Base-by-base conservation (phyloP, 2,797 vertebrate genomes). In the Yasuhikotakia modesta region DNA sequence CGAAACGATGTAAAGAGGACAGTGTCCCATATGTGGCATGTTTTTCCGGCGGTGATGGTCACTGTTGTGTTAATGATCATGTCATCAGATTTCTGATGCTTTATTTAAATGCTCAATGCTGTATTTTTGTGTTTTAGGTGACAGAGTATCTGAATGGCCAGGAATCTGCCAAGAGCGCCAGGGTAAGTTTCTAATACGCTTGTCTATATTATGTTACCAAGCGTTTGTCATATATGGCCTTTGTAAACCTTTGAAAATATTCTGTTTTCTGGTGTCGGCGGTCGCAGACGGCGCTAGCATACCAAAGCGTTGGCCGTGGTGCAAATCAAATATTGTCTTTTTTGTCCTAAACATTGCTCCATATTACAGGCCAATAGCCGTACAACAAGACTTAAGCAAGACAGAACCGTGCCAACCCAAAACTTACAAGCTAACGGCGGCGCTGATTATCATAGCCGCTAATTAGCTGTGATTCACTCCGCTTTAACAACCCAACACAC, bases 121-220 rank as follows among this genome's bases (percentile, higher is more conserved):
- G n/a, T 13, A 30, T 17, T 4, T n/a, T n/a, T 21, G 21, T 82
- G 67, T 57, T 76, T 2, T 87, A 98, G 96, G 92, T 98, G 87
- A 95, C 94, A 0, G 96, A 98, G 82, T 98, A 97, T 87, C 92
- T 97, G 90, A 96, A 94, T 4, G 95, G 93, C 76, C 96, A 98
- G 91, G 96, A 98, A 89, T 93, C 95, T 17, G 96, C 96, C 85
- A 98, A 98, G 90, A 95, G 93, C 22, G 94, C 95, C 89, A 91
- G 96, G 91, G 96, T 97, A 86, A 96, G 95, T 13, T 45, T 58
- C 13, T 12, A 14, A 6, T 10, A 45, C 39, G 30, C n/a, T 70
- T 16, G 21, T 46, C 24, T 52, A 19, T 52, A 16, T 50, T 50
- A 50, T 17, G 5, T 50, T 1, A 6, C 46, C 46, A 50, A 5